These are phyloP conservation scores for Ictalurus furcatus DNA, from an alignment of 2,113 vertebrate species.

Conservation along the genomic window DNA sequence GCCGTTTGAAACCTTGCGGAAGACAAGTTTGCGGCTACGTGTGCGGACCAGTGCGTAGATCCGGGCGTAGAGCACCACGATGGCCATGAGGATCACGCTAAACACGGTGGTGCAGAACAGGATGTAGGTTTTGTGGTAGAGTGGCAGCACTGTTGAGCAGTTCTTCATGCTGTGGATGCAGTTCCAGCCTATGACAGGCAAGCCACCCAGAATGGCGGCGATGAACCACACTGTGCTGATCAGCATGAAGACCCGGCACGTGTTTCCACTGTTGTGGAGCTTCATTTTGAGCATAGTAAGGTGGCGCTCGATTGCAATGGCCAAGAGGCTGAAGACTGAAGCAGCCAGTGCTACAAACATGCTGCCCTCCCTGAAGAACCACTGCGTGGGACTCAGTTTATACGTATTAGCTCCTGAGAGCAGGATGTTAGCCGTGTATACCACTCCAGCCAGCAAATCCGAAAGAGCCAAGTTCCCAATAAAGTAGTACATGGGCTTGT, in stretches of 20 bases:
- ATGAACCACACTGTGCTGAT: conserved; percentile 95
- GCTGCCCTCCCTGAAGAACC: conserved; percentile 94
- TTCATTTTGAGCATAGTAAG: conserved; percentile 99
- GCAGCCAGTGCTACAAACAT: conserved; percentile 97
- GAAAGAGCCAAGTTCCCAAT: conserved; percentile 98
- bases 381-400: conserved; percentile 86
- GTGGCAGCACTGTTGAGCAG: conserved; percentile 93
- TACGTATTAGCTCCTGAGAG: conserved; percentile 93
- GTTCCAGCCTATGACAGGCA: conserved; percentile 97
- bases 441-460: conserved; percentile 91
- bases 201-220: conserved; percentile 82
- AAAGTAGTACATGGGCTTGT: conserved; percentile 98
- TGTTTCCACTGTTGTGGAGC: conserved; percentile 89
- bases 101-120: conserved; percentile 97
- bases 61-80: conserved; percentile 91
- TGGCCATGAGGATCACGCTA: conserved; percentile 87
- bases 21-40: conserved; percentile 88
- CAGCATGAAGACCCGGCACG: conserved; percentile 89
- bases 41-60: conserved; percentile 93
- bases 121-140: conserved; percentile 98
- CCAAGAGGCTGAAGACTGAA: conserved; percentile 94
- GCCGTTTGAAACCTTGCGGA: conserved; percentile 86
- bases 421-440: conserved; percentile 91
- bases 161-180: conserved; percentile 77
- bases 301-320: conserved; percentile 94